Evolutionary conservation across 2,797 vertebrate species (phyloP).

Genomic region (Poliocrania exsul): DNA sequence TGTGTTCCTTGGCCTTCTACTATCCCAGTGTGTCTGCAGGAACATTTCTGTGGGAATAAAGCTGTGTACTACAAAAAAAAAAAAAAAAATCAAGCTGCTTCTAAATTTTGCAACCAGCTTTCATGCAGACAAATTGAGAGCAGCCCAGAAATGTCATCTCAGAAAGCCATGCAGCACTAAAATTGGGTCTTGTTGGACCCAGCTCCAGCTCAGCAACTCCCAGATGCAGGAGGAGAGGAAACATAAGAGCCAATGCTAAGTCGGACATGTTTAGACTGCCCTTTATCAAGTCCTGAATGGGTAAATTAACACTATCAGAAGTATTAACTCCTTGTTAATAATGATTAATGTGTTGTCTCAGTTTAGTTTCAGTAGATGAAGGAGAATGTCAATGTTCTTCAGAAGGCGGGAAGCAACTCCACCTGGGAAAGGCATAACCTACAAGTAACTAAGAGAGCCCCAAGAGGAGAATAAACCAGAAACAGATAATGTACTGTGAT

Average conservation of each 20-base stretch:
- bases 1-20: neutral
- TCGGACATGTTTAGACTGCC: neutral
- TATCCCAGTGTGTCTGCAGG: rapidly evolving
- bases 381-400: rapidly evolving
- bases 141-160: neutral
- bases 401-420: neutral
- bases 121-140: neutral
- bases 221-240: rapidly evolving
- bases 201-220: neutral
- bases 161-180: neutral
- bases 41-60: slow-evolving; percentile 8
- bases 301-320: neutral
- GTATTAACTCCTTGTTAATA: neutral
- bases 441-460: neutral
- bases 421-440: neutral
- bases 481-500: neutral
- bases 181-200: neutral
- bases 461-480: neutral
- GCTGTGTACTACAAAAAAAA: rapidly evolving
- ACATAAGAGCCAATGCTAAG: rapidly evolving
- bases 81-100: neutral
- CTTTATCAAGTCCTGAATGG: neutral
- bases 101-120: neutral
- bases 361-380: neutral
- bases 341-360: neutral